Conservation (phyloP, 2,888 invertebrate genomes). For the Meliscaeva auricollis region DNA sequence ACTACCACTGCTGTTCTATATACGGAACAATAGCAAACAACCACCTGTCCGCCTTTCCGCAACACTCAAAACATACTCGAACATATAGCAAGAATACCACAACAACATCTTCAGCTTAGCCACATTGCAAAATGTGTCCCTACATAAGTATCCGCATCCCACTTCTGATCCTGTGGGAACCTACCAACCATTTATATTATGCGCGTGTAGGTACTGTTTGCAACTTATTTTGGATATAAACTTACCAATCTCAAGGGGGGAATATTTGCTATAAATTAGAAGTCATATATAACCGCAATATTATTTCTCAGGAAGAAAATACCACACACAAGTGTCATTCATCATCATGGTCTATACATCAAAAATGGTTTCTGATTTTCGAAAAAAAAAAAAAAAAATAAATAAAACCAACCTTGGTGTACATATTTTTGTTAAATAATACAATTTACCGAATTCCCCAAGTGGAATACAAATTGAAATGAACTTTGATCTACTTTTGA, state of each 20-base stretch:
- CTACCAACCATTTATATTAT: neutral
- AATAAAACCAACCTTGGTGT: too few species aligned
- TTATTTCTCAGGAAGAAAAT: too few species aligned
- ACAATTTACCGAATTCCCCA: constrained; percentile 58
- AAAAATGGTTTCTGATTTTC: too few species aligned
- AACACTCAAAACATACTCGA: constrained; percentile 37
- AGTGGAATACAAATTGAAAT: constrained; percentile 72
- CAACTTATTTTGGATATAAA: constrained; percentile 45
- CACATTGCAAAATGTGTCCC: neutral
- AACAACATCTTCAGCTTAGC: neutral
- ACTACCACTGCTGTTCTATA: constrained; percentile 29
- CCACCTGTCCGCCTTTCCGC: constrained; percentile 58
- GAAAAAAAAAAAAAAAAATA: too few species aligned
- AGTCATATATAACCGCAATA: too few species aligned
- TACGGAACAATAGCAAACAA: constrained; percentile 24
- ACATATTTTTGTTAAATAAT: constrained; percentile 47
- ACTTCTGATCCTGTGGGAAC: neutral
- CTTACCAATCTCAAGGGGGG: constrained; percentile 5
- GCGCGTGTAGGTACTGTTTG: constrained; percentile 31
- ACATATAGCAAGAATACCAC: too few species aligned
- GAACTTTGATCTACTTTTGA: constrained; percentile 75
- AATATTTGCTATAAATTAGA: neutral
- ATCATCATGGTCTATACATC: too few species aligned
- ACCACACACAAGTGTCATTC: constrained; percentile 73
- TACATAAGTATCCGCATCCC: constrained; percentile 15